A percentile compares a stretch with the other conserved stretches of the same genome.
phyloP scores from a whole-genome alignment of 2,888 invertebrate genomes.

The Cosmopolites sordidus region DNA sequence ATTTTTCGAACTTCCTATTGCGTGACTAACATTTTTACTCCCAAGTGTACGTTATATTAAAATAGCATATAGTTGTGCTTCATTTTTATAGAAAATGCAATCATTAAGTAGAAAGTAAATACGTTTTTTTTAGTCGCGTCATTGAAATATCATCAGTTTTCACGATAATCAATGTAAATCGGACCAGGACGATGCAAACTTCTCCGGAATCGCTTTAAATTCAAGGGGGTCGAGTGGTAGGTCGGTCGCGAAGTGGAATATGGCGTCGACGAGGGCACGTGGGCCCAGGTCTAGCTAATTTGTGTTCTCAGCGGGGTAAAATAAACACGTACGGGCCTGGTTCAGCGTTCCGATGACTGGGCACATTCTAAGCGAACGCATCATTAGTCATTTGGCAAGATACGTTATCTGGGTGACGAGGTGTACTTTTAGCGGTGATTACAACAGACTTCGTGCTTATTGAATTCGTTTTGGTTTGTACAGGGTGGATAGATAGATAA shows the following conservation, averaged over 20 bases:
- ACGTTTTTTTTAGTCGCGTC: no score
- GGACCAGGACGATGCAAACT: neutral
- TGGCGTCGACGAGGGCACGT: conserved; percentile 34
- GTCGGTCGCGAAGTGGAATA: neutral
- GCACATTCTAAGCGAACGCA: conserved; percentile 52
- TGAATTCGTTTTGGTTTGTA: conserved; percentile 34
- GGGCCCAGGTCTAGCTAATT: conserved; percentile 57
- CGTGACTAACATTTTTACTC: no score
- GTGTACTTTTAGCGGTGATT: conserved; percentile 48
- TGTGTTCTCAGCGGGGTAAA: conserved; percentile 60
- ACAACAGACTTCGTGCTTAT: conserved; percentile 37
- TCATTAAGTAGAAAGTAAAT: no score
- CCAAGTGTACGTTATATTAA: no score
- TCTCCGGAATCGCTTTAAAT: no score
- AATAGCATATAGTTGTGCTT: no score
- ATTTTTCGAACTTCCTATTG: no score
- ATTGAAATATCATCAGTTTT: no score
- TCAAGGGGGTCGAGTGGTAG: no score
- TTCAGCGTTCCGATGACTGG: conserved; percentile 59
- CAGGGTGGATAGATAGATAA: conserved; percentile 16
- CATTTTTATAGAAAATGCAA: no score
- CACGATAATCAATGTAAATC: neutral
- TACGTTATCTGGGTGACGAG: conserved; percentile 47
- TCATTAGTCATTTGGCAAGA: conserved; percentile 48
- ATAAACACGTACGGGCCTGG: conserved; percentile 53